Evolutionary conservation across 2,113 vertebrate genomes (phyloP), one percentile per base, ranked within the genome.

Genomic region (Pygoscelis adeliae): DNA sequence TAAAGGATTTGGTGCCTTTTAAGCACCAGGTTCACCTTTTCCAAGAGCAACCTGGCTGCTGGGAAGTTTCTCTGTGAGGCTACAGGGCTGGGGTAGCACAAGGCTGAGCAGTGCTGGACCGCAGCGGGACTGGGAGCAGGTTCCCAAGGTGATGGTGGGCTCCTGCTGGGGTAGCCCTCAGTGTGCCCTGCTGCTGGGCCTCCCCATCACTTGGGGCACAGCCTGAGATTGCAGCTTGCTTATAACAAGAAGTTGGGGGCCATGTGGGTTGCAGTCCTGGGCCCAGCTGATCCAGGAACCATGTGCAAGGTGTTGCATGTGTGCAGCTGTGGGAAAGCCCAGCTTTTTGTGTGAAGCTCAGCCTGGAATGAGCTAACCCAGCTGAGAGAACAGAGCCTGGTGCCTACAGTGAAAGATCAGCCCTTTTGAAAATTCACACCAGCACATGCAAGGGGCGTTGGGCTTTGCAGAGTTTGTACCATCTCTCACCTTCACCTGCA

Each of bases 1-100:
- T 96, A 97, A 95, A 87, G 92, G 96, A 90, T 93, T 90, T 63
- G 5, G n/a, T 61, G 81, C 61, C 90, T 95, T 93, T 85, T 59
- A 85, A 91, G 38, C 63, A 20, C 12, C 34, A 20, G 65, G 56
- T 87, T 90, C 95, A 91, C 92, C 87, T 86, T 94, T 52, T 78
- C 42, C 74, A 83, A 27, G 71, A 87, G 89, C 73, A 56, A 38
- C 9, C 47, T 36, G 69, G 71, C 42, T 81, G 83, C 63, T 49
- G 92, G 83, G 59, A 93, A 66, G 42, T 40, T 81, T 81, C 47
- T 38, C 63, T 62, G 44, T 3, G 44, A 42, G 49, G 63, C n/a
- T 91, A 8, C 46, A 11, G 65, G 46, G 74, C 47, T 49, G 40
- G 27, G 46, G 21, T 5, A 34, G 66, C 78, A 11, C 14, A 19